A percentile compares a stretch with the other conserved stretches of the same genome.
Conservation (phyloP, 2,113 vertebrate genomes). For the Narcine bancroftii region DNA sequence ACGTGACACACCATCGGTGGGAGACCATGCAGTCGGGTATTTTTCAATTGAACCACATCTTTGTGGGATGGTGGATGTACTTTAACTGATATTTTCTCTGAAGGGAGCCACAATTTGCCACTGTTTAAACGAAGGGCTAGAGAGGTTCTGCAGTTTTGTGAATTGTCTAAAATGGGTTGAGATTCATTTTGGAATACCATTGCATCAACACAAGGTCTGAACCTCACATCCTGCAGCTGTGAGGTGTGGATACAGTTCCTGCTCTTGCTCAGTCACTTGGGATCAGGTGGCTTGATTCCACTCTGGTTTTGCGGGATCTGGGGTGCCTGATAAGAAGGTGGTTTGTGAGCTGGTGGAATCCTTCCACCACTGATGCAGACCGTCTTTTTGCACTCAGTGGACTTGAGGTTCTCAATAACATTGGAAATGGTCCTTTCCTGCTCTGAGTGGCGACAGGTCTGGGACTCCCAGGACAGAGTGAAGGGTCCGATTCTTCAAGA, state of each 20-base stretch:
- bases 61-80: neutral
- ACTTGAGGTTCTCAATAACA: no score
- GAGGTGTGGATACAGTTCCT: neutral
- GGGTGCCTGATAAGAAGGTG: no score
- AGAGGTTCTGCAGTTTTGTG: neutral
- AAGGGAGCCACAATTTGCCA: neutral
- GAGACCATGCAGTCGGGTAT: neutral
- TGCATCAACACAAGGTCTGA: neutral
- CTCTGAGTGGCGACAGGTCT: no score
- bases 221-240: neutral
- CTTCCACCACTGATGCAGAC: no score
- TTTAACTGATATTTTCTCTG: neutral
- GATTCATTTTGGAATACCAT: neutral
- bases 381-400: no score
- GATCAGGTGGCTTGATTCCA: no score
- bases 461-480: no score
- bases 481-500: no score
- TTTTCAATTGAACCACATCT: neutral
- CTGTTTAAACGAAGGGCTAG: neutral
- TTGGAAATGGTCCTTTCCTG: no score
- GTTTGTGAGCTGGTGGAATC: no score
- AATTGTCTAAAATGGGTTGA: neutral
- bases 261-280: no score
- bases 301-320: no score
- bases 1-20: neutral